These are phyloP conservation scores for Petrolisthes cinctipes DNA, from an alignment of 2,888 invertebrate species.

Conservation along the genomic window DNA sequence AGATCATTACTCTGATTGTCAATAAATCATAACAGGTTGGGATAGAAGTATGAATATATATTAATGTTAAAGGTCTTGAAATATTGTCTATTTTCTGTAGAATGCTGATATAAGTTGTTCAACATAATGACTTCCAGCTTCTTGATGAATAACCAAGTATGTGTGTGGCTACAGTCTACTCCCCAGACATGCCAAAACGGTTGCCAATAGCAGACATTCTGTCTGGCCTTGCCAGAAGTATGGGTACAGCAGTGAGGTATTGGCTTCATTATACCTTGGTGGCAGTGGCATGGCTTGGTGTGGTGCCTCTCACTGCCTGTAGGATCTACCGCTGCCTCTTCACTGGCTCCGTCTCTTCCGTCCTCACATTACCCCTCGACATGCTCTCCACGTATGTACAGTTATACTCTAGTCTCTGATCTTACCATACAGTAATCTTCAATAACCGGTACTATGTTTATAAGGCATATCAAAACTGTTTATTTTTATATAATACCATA, in stretches of 20 bases:
- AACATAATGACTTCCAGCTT: neutral
- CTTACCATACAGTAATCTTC: neutral
- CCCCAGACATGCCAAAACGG: slow-evolving; percentile 99
- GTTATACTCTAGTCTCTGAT: too few species aligned
- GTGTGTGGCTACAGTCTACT: slow-evolving; percentile 78
- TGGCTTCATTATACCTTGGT: slow-evolving; percentile 98
- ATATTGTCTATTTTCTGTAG: too few species aligned
- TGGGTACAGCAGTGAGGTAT: slow-evolving; percentile 92
- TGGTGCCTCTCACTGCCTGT: slow-evolving; percentile 96
- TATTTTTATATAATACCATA: too few species aligned
- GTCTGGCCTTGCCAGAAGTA: slow-evolving; percentile 88
- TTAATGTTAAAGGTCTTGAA: too few species aligned
- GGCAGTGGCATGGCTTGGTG: slow-evolving; percentile 95
- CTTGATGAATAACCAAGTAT: neutral
- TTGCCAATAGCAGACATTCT: slow-evolving; percentile 93
- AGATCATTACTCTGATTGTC: too few species aligned
- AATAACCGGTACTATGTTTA: too few species aligned
- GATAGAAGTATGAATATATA: too few species aligned
- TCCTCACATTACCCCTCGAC: slow-evolving; percentile 87
- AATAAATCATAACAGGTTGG: too few species aligned
- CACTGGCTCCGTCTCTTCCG: slow-evolving; percentile 85
- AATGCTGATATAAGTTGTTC: neutral
- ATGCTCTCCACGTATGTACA: slow-evolving; percentile 86
- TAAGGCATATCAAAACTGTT: too few species aligned
- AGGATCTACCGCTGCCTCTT: slow-evolving; percentile 94